These are phyloP conservation scores for Lasioglossum lativentre DNA, from an alignment of 2,888 invertebrate species.

Conservation along the genomic window DNA sequence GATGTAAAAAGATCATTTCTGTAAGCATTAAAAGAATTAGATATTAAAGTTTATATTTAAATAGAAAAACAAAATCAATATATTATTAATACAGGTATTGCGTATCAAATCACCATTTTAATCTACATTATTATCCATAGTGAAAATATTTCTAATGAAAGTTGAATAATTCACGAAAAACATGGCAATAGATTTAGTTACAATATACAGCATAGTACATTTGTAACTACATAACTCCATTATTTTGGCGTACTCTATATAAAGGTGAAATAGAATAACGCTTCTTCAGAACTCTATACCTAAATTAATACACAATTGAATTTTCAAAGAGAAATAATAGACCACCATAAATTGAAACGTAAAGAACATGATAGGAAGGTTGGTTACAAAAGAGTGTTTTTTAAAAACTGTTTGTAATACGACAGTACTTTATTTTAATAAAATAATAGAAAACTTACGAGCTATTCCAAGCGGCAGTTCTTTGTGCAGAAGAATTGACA, in stretches of 20 bases:
- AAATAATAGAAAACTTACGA: constrained; percentile 70
- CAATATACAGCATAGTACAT: not conserved
- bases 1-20: constrained; percentile 78
- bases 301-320: not conserved
- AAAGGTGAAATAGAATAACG: not conserved
- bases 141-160: not conserved
- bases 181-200: not conserved
- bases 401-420: not conserved
- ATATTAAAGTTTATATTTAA: not conserved
- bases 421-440: not conserved
- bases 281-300: not conserved
- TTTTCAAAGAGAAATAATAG: not conserved
- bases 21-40: not conserved
- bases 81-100: not conserved
- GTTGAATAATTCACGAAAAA: not conserved
- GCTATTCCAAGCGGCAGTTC: constrained; percentile 75
- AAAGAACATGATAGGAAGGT: not conserved
- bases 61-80: not conserved
- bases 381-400: not conserved
- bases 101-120: too few species aligned
- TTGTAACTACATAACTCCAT: too few species aligned
- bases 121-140: too few species aligned
- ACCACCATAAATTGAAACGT: not conserved
- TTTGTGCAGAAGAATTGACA: constrained; percentile 75
- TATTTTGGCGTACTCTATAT: too few species aligned